Evolutionary conservation across 2,797 vertebrate species (phyloP).

Genomic region (Catostomus latipinnis): DNA sequence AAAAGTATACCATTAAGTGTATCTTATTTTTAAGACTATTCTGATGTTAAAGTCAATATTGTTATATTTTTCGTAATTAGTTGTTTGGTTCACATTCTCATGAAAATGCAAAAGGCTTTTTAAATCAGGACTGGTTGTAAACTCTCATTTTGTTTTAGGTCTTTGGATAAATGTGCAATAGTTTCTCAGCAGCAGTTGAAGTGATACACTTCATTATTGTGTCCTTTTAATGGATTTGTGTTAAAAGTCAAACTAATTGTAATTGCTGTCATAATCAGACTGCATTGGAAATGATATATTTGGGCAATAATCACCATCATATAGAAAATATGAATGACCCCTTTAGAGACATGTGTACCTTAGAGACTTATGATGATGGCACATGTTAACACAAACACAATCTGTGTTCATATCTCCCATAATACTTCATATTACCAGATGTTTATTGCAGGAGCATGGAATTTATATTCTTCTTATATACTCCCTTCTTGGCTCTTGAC

Average conservation of each 20-base stretch:
- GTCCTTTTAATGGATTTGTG: slow-evolving; percentile 24
- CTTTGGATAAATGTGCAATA: background rate
- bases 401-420: background rate
- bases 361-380: slow-evolving; percentile 9
- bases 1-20: too few relatives aligned
- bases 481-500: background rate
- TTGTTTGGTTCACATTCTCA: background rate
- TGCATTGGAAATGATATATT: background rate
- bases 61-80: background rate
- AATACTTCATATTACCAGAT: slow-evolving; percentile 10
- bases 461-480: background rate
- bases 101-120: background rate
- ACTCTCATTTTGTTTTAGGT: slow-evolving; percentile 7
- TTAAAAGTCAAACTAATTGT: slow-evolving; percentile 41
- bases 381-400: background rate
- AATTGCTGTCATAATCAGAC: slow-evolving; percentile 19
- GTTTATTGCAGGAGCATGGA: background rate
- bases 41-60: too few relatives aligned
- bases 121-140: background rate
- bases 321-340: slow-evolving; percentile 25
- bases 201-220: background rate
- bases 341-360: background rate
- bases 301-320: background rate
- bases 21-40: too few relatives aligned
- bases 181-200: too few relatives aligned